Percentiles rank a stretch among this genome's conserved stretches.
phyloP scores from a whole-genome alignment of 2,888 invertebrate species.

The Sarcophaga variegata region DNA sequence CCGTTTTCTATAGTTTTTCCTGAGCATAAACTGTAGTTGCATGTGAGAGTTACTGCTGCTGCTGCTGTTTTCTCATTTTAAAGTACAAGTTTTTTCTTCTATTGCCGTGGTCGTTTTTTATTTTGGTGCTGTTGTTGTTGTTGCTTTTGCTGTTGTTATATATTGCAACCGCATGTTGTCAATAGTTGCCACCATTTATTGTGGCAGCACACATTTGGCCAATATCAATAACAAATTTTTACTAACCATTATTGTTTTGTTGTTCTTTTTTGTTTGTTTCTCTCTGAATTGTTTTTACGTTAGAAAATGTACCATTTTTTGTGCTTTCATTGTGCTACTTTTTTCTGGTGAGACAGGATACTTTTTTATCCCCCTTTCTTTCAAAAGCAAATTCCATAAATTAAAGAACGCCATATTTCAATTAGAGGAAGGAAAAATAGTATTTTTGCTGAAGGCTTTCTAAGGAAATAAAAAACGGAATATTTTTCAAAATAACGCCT shows the following conservation, averaged over 20 bases:
- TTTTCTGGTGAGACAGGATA: not conserved
- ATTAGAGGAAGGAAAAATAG: not conserved
- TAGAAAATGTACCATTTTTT: constrained; percentile 22
- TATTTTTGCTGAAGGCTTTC: not conserved
- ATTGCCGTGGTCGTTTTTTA: not conserved
- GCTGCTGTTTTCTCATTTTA: no score
- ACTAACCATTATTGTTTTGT: constrained; percentile 6
- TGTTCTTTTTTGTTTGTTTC: not conserved
- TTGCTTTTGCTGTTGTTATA: constrained; percentile 34
- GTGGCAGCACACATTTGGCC: constrained; percentile 48
- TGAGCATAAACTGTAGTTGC: no score
- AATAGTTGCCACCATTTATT: constrained; percentile 54
- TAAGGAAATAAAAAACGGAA: not conserved
- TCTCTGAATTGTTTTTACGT: not conserved
- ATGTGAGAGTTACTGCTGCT: no score
- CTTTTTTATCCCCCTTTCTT: not conserved
- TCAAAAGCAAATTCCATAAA: constrained; percentile 20
- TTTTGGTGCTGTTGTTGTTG: not conserved
- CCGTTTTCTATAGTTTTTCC: no score
- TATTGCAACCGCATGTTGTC: constrained; percentile 66
- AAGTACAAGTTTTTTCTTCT: not conserved
- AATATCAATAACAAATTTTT: constrained; percentile 60
- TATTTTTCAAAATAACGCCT: not conserved
- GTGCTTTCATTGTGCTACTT: not conserved
- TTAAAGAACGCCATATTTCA: constrained; percentile 39